Evolutionary conservation across 2,113 vertebrate genomes (phyloP).

Genomic region (Muntiacus reevesi): DNA sequence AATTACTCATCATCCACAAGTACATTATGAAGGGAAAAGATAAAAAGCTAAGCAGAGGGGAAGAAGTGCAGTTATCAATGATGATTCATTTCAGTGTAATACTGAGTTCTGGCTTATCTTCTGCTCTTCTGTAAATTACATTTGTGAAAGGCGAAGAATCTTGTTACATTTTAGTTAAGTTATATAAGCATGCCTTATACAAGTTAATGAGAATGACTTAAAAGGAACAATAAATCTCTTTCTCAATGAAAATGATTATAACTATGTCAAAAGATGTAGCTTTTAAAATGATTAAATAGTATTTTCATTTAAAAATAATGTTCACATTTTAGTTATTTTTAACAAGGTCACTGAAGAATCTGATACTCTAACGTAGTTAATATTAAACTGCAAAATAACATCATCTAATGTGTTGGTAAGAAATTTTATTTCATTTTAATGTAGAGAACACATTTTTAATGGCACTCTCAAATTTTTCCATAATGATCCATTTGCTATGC

Average conservation of each 20-base stretch:
- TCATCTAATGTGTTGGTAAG: not conserved
- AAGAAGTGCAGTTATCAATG: not conserved
- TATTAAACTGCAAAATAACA: not conserved
- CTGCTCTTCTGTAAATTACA: not conserved
- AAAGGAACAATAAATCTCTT: not conserved
- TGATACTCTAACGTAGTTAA: not conserved
- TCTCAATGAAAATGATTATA: not conserved
- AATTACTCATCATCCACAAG: not conserved
- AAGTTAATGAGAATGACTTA: conserved; percentile 24
- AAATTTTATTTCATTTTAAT: not conserved
- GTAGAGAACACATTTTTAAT: not conserved
- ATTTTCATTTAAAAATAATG: conserved; percentile 33
- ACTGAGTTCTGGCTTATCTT: not conserved
- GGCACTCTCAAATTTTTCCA: not conserved
- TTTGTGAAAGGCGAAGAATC: not conserved
- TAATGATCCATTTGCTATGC: not conserved
- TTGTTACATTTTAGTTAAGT: not conserved
- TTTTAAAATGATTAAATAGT: not conserved
- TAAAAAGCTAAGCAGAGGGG: not conserved
- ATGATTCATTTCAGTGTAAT: not conserved
- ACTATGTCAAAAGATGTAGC: not conserved
- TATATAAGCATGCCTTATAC: not conserved
- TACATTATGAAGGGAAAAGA: not conserved
- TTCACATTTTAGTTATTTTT: conserved; percentile 20
- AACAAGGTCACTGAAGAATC: not conserved